Base-by-base conservation (phyloP, 1,140 invertebrate species). In the Cydia strobilella region DNA sequence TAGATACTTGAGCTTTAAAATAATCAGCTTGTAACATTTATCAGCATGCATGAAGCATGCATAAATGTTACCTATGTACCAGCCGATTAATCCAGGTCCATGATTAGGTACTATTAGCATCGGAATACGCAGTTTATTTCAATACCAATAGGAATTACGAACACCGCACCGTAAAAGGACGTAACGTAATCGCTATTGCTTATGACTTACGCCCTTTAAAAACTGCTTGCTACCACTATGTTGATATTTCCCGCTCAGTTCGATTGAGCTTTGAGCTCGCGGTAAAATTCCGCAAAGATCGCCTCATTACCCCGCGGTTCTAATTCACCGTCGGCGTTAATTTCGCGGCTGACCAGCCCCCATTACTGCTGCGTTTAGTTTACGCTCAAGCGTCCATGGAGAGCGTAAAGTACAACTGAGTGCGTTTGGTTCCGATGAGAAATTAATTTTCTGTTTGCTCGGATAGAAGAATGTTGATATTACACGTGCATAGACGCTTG, bases 171-270 rank as follows among this genome's bases (percentile, higher is more conserved):
- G 15, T 6, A 51, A 9, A 51, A 51, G 3, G 48, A 18, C 48
- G 48, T 18, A 51, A 51, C 48, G 48, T 18, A 1, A n/a, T 51
- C 15, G n/a, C n/a, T 18, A 51, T 18, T 13, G 48, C 15, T 3
- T 51, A 18, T 51, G n/a, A 51, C 48, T 51, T 51, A 18, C 48
- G 48, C 15, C 48, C n/a, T 51, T n/a, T 51, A 7, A 51, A 51
- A 18, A 18, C 48, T 51, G 15, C 3, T 2, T 48, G 13, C 45
- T 48, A 15, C 9, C 12, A 13, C 9, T 18, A n/a, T 18, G 48
- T n/a, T 18, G 48, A 51, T 51, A 51, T 51, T 51, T 51, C 48
- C 48, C 48, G 48, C 48, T 51, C 48, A 45, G 48, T 51, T 51
- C n/a, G 48, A 51, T 51, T 51, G 48, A 51, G 48, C 48, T 12